A percentile compares a stretch with the other conserved stretches of the same genome.
These are phyloP conservation scores for Limulus polyphemus DNA, from an alignment of 2,888 invertebrate species.

Conservation along the genomic window DNA sequence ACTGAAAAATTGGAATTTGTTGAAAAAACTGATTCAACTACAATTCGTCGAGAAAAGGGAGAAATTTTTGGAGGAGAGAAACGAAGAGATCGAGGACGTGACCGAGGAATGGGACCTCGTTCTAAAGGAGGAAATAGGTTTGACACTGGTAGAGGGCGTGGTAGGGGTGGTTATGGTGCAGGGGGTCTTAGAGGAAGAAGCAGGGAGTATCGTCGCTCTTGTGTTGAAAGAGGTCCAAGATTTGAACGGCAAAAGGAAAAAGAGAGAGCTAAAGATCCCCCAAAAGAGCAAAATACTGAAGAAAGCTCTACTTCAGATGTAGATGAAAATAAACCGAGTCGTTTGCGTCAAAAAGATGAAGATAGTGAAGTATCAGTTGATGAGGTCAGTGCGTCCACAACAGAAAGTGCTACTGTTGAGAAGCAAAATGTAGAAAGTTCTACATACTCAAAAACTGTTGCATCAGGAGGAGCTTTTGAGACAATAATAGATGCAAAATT, in stretches of 20 bases:
- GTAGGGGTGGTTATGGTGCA: slow-evolving; percentile 14
- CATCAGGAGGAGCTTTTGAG: slow-evolving; percentile 9
- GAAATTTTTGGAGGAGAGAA: slow-evolving; percentile 8
- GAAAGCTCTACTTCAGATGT: slow-evolving; percentile 27
- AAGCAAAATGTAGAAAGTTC: slow-evolving; percentile 19
- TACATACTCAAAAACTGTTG: slow-evolving; percentile 10
- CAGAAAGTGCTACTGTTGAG: slow-evolving; percentile 27
- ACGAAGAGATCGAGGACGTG: slow-evolving; percentile 25
- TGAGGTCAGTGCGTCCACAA: slow-evolving; percentile 33
- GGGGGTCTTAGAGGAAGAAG: slow-evolving; percentile 33
- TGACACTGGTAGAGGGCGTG: slow-evolving; percentile 10
- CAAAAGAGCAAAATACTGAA: slow-evolving; percentile 21
- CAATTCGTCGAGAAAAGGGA: background rate
- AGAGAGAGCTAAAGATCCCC: slow-evolving; percentile 17
- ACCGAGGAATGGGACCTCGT: slow-evolving; percentile 29
- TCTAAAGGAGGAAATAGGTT: slow-evolving; percentile 17
- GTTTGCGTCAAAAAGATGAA: slow-evolving; percentile 25
- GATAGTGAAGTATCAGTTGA: slow-evolving; percentile 31
- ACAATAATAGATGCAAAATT: slow-evolving; percentile 10
- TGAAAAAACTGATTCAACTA: background rate
- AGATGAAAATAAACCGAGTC: slow-evolving; percentile 17
- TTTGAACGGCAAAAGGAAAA: slow-evolving; percentile 25
- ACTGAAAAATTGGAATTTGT: slow-evolving; percentile 27
- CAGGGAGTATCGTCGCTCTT: slow-evolving; percentile 24
- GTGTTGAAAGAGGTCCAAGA: slow-evolving; percentile 25